Base-by-base conservation (phyloP, 2,888 invertebrate genomes). In the Boloria selene region DNA sequence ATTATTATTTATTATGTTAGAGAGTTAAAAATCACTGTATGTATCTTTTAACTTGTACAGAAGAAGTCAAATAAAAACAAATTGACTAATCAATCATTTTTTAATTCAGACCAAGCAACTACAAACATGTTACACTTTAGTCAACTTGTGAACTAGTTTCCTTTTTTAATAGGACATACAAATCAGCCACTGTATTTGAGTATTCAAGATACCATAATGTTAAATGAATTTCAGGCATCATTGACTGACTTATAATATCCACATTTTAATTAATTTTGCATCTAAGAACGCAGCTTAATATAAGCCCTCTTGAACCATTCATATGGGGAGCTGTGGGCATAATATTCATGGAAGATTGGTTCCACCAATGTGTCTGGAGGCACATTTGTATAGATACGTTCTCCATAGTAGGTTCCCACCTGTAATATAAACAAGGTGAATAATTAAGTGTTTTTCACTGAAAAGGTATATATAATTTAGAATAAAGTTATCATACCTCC, bases 371-470 rank as follows among this genome's bases (percentile, higher is more conserved):
- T 90, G 74, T 96, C 95, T 61, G 93, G 86, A 0, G 94, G 93
- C 47, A 94, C 72, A 0, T 95, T 95, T 77, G 95, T 95, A 92
- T 93, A 98, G 13, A 98, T 88, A 26, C 95, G 96, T 81, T 97
- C 96, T 5, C 97, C 97, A 74, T 95, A 97, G 86, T 95, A 96
- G 2, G 97, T 98, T 55, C 98, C 99, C 6, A 96, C 95, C 92
- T 92, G 5, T 4, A 58, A 58, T 3, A 58, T 7, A 38, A 10
- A 10, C 7, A 10, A 38, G 10, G 7, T 38, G 10, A 10, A 38
- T 1, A 38, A 10, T 38, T 38, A 38, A 38, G 22, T 22, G 22
- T 38, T n/a, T n/a, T n/a, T n/a, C n/a, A n/a, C n/a, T n/a, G n/a
- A n/a, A n/a, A n/a, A n/a, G 10, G 10, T 0, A 38, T 38, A 38